Evolutionary conservation across 2,113 vertebrate genomes (phyloP).

Genomic region (Toxotes jaculatrix): DNA sequence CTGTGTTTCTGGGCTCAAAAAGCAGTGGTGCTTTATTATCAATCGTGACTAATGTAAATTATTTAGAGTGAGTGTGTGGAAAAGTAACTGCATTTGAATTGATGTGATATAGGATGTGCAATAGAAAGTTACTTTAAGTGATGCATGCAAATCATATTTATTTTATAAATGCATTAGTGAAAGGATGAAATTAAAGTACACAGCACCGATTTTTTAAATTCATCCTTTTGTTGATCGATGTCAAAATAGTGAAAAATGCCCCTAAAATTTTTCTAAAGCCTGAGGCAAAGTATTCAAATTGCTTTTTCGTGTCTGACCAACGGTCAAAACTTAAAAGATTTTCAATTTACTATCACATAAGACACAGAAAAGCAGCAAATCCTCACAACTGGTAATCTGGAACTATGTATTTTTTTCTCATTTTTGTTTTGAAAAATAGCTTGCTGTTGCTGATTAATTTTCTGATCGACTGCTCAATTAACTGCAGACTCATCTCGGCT

Average conservation of each 20-base stretch:
- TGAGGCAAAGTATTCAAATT: not conserved
- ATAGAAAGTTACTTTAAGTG: not conserved
- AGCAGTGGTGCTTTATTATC: too few species aligned
- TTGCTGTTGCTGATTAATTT: not conserved
- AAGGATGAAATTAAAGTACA: not conserved
- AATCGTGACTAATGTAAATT: too few species aligned
- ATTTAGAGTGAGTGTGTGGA: too few species aligned
- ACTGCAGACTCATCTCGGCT: not conserved
- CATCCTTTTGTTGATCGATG: not conserved
- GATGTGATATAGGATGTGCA: too few species aligned
- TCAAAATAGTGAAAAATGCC: not conserved
- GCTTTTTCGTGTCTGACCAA: not conserved
- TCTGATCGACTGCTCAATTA: not conserved
- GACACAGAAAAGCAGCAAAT: not conserved
- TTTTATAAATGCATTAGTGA: not conserved
- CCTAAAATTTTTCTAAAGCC: not conserved
- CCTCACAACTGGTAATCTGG: not conserved
- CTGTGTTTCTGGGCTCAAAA: not conserved
- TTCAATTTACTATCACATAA: not conserved
- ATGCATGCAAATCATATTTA: not conserved
- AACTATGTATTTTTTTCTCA: not conserved
- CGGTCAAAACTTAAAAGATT: not conserved
- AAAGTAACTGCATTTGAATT: too few species aligned
- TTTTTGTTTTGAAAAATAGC: not conserved
- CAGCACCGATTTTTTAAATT: too few species aligned